A percentile compares a stretch with the other conserved stretches of the same genome.
Conservation (phyloP, 2,888 invertebrate species). For the Cephus rjabovi region DNA sequence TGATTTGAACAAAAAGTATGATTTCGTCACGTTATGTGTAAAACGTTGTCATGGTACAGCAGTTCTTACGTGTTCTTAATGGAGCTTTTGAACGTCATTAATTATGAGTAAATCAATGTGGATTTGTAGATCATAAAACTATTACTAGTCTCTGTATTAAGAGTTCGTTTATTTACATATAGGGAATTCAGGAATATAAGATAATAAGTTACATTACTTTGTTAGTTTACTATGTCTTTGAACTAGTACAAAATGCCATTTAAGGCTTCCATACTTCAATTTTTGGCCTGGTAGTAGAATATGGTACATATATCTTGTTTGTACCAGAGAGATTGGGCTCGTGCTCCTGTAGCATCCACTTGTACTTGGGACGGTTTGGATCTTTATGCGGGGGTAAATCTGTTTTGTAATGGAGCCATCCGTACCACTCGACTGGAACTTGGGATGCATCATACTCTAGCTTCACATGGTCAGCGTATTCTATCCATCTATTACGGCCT, state of each 20-base stretch:
- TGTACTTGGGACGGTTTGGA: slow-evolving; percentile 79
- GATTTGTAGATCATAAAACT: neutral
- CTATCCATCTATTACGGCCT: slow-evolving; percentile 95
- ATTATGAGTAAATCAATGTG: neutral
- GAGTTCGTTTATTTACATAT: neutral
- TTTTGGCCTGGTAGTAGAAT: slow-evolving; percentile 89
- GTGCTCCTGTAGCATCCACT: slow-evolving; percentile 86
- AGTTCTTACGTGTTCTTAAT: neutral
- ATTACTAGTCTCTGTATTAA: neutral
- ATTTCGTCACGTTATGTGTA: neutral
- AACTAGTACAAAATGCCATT: slow-evolving; percentile 28
- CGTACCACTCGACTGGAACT: slow-evolving; percentile 96
- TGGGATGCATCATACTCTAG: slow-evolving; percentile 86
- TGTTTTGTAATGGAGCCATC: slow-evolving; percentile 97
- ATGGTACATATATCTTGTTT: slow-evolving; percentile 83
- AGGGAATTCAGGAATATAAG: neutral
- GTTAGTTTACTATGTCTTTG: neutral
- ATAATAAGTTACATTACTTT: neutral
- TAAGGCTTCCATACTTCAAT: slow-evolving; percentile 85
- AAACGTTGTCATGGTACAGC: neutral
- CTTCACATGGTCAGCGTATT: slow-evolving; percentile 81
- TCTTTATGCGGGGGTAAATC: slow-evolving; percentile 79
- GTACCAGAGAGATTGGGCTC: slow-evolving; percentile 90
- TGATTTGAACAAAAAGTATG: neutral
- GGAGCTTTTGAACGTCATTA: neutral